Base-by-base conservation (phyloP, 2,888 invertebrate species). In the Synanthedon vespiformis region DNA sequence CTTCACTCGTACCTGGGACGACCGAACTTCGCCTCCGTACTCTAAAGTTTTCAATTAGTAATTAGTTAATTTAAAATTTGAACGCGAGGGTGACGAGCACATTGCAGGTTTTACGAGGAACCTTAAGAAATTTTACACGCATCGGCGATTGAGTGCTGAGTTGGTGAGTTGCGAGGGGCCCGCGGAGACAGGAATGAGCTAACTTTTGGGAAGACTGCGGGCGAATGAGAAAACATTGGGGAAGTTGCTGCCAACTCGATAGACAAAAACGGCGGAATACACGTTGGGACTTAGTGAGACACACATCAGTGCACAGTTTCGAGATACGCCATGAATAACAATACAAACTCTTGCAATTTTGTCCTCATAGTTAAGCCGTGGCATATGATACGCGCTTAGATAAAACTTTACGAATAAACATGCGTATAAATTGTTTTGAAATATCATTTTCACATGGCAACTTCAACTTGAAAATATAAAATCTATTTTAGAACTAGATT, bases 41-140 rank as follows among this genome's bases (percentile, higher is more conserved):
- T 52, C 40, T 56, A 68, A 83, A 83, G 72, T 81, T 81, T 76
- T 72, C 74, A 80, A 80, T 82, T 79, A 80, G 70, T 76, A 77
- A 80, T 77, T 78, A 79, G 77, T 79, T 80, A 77, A 82, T 80
- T 78, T 74, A 76, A 76, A 77, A 74, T 57, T 55, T 55, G 64
- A 65, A 60, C 61, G 58, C 57, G 58, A 59, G 58, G 64, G 64
- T 68, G 70, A 67, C 65, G 66, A 68, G 64, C 62, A 73, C 68
- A 69, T 73, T 69, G 68, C 67, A 57, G 63, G 70, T 74, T 77
- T 80, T 76, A 79, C 67, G 68, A 61, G 65, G 67, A 72, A 76
- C 74, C 73, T 72, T 73, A 79, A 78, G 74, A 76, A 77, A 82
- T 80, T 82, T 82, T 78, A 79, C 77, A 82, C 81, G 80, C 81